These are phyloP conservation scores for Epinephelus fuscoguttatus DNA, from an alignment of 2,113 vertebrate genomes.

Conservation along the genomic window DNA sequence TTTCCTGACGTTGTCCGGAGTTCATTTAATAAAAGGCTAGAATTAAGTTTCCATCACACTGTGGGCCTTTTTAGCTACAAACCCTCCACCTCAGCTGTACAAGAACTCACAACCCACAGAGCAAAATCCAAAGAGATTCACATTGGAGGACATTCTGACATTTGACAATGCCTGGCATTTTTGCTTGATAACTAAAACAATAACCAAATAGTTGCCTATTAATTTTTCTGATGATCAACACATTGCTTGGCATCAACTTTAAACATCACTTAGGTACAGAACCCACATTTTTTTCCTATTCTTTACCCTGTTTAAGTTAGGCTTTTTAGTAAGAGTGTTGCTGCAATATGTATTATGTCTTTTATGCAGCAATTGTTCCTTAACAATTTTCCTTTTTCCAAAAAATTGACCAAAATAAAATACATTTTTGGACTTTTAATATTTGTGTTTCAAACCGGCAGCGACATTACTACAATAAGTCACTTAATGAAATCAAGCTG, in stretches of 20 bases:
- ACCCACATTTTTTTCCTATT: neutral
- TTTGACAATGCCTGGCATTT: neutral
- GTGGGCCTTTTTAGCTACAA: neutral
- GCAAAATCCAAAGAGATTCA: too few relatives aligned
- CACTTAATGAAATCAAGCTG: neutral
- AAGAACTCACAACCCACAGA: neutral
- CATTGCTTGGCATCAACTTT: neutral
- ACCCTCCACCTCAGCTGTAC: neutral
- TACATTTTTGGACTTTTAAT: neutral
- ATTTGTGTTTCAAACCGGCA: neutral
- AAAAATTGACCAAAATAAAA: neutral
- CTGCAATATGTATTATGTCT: too few relatives aligned
- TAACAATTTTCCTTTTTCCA: too few relatives aligned
- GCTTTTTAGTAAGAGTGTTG: neutral
- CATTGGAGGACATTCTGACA: neutral
- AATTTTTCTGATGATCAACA: too few relatives aligned
- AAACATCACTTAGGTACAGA: neutral
- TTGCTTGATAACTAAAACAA: neutral
- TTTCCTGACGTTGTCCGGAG: too few relatives aligned
- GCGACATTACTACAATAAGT: neutral
- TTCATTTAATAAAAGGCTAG: neutral
- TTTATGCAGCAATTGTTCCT: too few relatives aligned
- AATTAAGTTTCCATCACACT: neutral
- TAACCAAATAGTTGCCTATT: neutral
- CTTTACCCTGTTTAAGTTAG: neutral